phyloP scores from a whole-genome alignment of 2,113 vertebrate species.

The Scomber japonicus region DNA sequence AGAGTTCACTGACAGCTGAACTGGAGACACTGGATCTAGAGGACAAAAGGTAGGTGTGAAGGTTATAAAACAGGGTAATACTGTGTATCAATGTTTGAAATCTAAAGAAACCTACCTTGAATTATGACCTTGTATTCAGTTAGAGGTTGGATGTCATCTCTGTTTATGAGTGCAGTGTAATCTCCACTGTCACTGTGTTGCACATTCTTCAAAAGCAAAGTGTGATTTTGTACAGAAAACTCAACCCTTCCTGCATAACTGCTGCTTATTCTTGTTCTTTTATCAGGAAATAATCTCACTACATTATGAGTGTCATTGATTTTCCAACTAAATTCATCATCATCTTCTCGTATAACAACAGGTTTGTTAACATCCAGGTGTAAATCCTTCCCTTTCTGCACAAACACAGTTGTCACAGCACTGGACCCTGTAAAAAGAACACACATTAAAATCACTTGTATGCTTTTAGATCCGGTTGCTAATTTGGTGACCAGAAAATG shows the following conservation, averaged over 20 bases:
- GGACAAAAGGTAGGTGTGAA: too few species aligned
- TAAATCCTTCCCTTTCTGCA: too few species aligned
- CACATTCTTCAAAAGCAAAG: conserved; percentile 25
- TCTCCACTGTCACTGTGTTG: background rate
- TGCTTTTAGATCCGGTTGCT: too few species aligned
- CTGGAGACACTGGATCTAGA: conserved; percentile 57
- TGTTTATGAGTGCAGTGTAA: background rate
- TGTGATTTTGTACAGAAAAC: background rate
- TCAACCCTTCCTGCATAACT: background rate
- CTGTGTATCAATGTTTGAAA: too few species aligned
- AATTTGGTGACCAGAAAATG: too few species aligned
- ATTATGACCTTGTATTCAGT: conserved; percentile 15
- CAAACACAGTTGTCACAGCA: too few species aligned
- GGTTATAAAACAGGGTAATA: background rate
- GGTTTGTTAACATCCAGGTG: background rate
- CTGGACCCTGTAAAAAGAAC: too few species aligned
- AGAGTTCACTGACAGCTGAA: background rate
- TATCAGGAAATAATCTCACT: background rate
- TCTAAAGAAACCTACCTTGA: conserved; percentile 14
- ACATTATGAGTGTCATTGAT: background rate
- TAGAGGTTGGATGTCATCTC: fast-evolving
- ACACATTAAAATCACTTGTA: too few species aligned
- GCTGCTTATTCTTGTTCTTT: too few species aligned
- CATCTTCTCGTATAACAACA: background rate
- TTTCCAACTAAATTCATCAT: background rate